Evolutionary conservation across 2,888 invertebrate species (phyloP).

Genomic region (Gandaritis pyraliata): DNA sequence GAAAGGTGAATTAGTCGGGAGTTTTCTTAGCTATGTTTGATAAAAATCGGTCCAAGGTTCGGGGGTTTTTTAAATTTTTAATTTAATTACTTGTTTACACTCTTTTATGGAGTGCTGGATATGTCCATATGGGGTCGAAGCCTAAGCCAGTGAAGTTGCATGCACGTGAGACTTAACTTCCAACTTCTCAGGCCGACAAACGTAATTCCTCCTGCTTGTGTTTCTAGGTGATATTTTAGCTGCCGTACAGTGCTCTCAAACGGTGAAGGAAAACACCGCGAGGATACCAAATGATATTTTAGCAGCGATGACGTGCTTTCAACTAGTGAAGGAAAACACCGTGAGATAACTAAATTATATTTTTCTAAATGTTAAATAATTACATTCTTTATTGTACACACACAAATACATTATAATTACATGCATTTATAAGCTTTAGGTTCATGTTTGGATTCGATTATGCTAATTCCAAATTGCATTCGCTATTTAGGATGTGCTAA

Average conservation of each 20-base stretch:
- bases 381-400: too few relatives aligned
- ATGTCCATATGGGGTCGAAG: neutral
- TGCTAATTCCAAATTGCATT: slow-evolving; percentile 16
- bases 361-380: too few relatives aligned
- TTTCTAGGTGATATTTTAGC: slow-evolving; percentile 17
- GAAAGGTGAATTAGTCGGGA: too few relatives aligned
- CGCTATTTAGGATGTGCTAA: slow-evolving; percentile 11
- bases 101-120: too few relatives aligned
- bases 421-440: neutral
- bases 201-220: slow-evolving; percentile 28
- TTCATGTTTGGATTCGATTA: slow-evolving; percentile 9
- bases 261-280: slow-evolving; percentile 1
- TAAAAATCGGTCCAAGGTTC: too few relatives aligned
- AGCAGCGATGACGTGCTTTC: neutral
- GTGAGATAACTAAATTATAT: too few relatives aligned
- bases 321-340: too few relatives aligned
- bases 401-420: too few relatives aligned
- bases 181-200: slow-evolving; percentile 35
- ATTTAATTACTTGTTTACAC: too few relatives aligned
- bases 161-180: slow-evolving; percentile 15
- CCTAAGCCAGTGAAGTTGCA: slow-evolving; percentile 24
- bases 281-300: neutral
- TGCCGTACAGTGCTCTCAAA: neutral
- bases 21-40: too few relatives aligned
- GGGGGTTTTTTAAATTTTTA: too few relatives aligned